Conservation (phyloP, 2,888 invertebrate species). For the Leucophenga maculata region DNA sequence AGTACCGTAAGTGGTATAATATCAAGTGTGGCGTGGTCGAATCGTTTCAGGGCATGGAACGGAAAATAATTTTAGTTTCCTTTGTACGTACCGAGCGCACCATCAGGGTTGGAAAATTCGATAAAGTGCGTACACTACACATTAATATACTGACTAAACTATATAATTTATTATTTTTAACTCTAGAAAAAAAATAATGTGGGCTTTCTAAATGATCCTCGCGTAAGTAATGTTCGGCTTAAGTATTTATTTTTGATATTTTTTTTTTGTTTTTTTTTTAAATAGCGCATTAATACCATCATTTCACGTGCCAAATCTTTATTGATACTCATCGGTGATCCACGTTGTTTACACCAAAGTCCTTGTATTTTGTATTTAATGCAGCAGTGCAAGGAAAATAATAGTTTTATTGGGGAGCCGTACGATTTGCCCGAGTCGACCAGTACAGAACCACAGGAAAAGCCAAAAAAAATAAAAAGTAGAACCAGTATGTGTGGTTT, state of each 20-base stretch:
- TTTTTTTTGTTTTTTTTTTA: background rate
- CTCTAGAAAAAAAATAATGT: conserved; percentile 34
- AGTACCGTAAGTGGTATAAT: conserved; percentile 61
- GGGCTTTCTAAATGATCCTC: conserved; percentile 64
- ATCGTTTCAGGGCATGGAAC: conserved; percentile 90
- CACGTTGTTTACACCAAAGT: conserved; percentile 35
- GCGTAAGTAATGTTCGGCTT: conserved; percentile 51
- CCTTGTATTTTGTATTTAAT: too few relatives aligned
- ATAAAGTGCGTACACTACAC: background rate
- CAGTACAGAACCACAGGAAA: too few relatives aligned
- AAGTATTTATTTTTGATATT: background rate
- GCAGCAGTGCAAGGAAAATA: too few relatives aligned
- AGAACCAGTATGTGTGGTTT: too few relatives aligned
- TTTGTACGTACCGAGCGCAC: conserved; percentile 77
- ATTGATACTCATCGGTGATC: conserved; percentile 75
- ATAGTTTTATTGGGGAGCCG: too few relatives aligned
- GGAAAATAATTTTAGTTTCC: conserved; percentile 84
- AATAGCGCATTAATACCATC: conserved; percentile 77
- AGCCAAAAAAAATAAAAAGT: too few relatives aligned
- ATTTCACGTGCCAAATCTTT: conserved; percentile 77
- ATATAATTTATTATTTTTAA: conserved; percentile 46
- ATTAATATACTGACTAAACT: background rate
- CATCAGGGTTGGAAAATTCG: background rate
- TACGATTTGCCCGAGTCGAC: too few relatives aligned
- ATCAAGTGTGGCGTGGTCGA: conserved; percentile 88